These are phyloP conservation scores for Chelonus formosanus DNA, from an alignment of 2,888 invertebrate genomes.

Conservation along the genomic window DNA sequence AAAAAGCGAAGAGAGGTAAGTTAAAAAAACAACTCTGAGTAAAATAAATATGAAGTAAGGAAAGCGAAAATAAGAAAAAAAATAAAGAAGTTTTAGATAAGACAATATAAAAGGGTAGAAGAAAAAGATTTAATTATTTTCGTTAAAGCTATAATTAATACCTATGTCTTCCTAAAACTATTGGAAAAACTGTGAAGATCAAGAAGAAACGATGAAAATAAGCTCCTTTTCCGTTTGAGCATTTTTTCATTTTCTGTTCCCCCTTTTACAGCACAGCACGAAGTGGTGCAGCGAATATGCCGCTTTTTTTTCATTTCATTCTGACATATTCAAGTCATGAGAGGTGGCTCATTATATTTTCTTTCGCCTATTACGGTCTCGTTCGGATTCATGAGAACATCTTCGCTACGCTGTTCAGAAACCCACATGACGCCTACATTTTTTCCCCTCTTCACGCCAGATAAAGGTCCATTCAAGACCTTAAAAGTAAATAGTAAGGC, in stretches of 20 bases:
- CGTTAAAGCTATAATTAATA: slow-evolving; percentile 1
- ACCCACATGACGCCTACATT: slow-evolving; percentile 22
- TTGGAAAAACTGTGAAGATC: slow-evolving; percentile 15
- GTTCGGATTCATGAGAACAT: slow-evolving; percentile 26
- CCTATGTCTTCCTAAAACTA: slow-evolving; percentile 18
- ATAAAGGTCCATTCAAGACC: not conserved
- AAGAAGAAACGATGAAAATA: slow-evolving; percentile 13
- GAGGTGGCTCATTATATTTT: too few relatives aligned
- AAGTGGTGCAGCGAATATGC: not conserved
- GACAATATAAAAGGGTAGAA: too few relatives aligned
- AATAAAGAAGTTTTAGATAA: too few relatives aligned
- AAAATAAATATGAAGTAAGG: too few relatives aligned
- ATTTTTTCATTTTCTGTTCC: slow-evolving; percentile 27
- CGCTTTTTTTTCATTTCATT: slow-evolving; percentile 9
- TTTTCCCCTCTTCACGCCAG: not conserved
- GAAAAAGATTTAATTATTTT: not conserved
- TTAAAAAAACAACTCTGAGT: too few relatives aligned
- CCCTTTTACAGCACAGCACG: not conserved
- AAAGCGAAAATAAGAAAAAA: too few relatives aligned
- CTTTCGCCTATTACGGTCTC: slow-evolving; percentile 29
- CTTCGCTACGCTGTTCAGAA: slow-evolving; percentile 7
- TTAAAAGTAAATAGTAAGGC: not conserved
- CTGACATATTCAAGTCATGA: slow-evolving; percentile 24
- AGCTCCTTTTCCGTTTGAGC: slow-evolving; percentile 16
- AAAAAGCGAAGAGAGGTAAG: too few relatives aligned